These are phyloP conservation scores for Platycercus adscitus DNA, from an alignment of 2,113 vertebrate species.

Conservation along the genomic window DNA sequence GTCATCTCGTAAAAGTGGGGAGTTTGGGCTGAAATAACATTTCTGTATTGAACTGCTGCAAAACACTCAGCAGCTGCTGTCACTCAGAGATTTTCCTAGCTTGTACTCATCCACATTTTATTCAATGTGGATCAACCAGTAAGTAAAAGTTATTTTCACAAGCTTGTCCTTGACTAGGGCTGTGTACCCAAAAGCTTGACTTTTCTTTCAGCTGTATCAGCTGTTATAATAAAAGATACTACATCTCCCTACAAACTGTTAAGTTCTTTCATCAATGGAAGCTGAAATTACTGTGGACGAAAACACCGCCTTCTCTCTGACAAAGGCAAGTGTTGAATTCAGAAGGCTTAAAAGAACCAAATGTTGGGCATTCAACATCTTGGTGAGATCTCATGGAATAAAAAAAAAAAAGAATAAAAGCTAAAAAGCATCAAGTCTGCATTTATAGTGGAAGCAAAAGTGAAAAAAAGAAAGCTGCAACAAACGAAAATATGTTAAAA, in stretches of 20 bases:
- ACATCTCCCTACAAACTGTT: neutral
- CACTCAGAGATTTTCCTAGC: neutral
- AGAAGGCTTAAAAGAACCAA: slow-evolving; percentile 10
- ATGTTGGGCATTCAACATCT: neutral
- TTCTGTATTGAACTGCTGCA: neutral
- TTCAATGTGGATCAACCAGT: neutral
- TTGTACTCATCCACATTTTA: neutral
- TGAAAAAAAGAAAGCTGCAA: neutral
- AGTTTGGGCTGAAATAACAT: neutral
- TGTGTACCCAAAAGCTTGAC: neutral
- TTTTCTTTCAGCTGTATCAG: slow-evolving; percentile 22
- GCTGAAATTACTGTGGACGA: neutral
- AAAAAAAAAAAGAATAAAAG: neutral
- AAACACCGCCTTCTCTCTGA: neutral
- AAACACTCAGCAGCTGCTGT: neutral
- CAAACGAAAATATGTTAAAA: neutral
- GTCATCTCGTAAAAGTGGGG: neutral
- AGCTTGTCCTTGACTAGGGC: neutral
- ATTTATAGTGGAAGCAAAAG: neutral
- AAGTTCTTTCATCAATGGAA: neutral
- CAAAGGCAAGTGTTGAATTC: neutral
- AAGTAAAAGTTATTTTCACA: neutral
- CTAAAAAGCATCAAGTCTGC: neutral
- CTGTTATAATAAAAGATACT: neutral
- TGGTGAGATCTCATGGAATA: neutral